Percentiles rank a stretch among this genome's conserved stretches.
These are phyloP conservation scores for Poecilia velifera DNA, from an alignment of 2,797 vertebrate genomes.

Conservation along the genomic window DNA sequence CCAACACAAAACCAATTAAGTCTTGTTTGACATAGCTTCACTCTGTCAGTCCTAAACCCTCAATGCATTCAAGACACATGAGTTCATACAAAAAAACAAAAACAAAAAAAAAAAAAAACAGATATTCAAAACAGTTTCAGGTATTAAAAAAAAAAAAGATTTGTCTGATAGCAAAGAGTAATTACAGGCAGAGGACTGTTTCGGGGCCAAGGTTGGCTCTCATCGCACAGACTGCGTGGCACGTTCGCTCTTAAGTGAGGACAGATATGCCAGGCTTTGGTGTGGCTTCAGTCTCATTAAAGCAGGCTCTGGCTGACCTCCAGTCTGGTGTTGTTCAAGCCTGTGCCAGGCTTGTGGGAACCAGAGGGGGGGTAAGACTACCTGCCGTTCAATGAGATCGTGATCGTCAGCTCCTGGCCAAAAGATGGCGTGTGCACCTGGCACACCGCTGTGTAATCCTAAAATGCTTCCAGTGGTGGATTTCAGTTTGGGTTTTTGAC, in stretches of 20 bases:
- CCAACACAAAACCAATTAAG: not conserved
- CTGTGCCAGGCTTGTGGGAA: conserved; percentile 60
- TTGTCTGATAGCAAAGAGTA: conserved; percentile 64
- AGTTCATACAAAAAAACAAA: conserved; percentile 24
- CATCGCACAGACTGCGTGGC: conserved; percentile 51
- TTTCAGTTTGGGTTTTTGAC: conserved; percentile 30
- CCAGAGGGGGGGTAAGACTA: conserved; percentile 57
- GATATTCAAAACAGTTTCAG: conserved; percentile 38
- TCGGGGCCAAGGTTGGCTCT: conserved; percentile 55
- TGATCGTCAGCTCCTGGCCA: conserved; percentile 47
- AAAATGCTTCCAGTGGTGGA: not conserved
- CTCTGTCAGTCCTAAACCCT: not conserved
- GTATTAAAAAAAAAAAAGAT: conserved; percentile 22
- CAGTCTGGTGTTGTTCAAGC: conserved; percentile 55
- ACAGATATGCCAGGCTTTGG: conserved; percentile 62
- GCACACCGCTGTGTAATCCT: conserved; percentile 27
- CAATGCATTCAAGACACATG: conserved; percentile 7
- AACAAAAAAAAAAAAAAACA: conserved; percentile 19
- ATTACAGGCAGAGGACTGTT: conserved; percentile 68
- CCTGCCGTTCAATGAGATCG: conserved; percentile 26
- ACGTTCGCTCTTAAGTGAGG: conserved; percentile 63
- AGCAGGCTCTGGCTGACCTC: conserved; percentile 72
- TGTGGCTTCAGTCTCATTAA: conserved; percentile 70
- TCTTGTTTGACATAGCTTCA: not conserved
- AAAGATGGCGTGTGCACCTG: conserved; percentile 49